Evolutionary conservation across 2,797 vertebrate genomes (phyloP).

Genomic region (Enteromius thamalakanensis): DNA sequence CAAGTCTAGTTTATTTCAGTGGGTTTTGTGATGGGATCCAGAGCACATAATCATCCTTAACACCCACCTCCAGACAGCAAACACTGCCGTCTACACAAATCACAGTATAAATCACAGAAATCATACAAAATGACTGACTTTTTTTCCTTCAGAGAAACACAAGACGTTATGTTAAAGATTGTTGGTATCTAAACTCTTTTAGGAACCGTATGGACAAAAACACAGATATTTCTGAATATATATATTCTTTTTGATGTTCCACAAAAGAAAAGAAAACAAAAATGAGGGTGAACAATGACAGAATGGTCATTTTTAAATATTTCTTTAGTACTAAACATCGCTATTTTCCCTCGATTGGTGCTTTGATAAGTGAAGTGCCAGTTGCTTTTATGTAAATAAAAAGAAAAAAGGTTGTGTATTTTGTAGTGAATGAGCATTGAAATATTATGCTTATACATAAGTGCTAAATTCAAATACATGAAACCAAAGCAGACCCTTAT

Average conservation of each 20-base stretch:
- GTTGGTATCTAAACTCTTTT: not conserved
- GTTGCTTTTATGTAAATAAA: not conserved
- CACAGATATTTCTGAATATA: not conserved
- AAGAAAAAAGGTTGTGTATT: not conserved
- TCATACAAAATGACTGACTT: not conserved
- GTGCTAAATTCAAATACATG: not conserved
- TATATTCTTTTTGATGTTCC: not conserved
- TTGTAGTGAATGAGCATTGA: not conserved
- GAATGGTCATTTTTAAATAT: not conserved
- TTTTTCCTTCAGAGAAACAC: not conserved
- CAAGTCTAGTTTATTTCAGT: conserved; percentile 16
- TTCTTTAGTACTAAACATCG: not conserved
- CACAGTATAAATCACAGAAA: not conserved
- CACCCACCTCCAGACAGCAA: not conserved
- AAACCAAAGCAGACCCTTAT: not conserved
- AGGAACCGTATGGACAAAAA: not conserved
- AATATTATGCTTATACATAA: not conserved
- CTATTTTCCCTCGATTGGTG: not conserved
- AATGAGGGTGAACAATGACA: not conserved
- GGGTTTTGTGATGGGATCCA: conserved; percentile 22
- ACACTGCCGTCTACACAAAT: not conserved
- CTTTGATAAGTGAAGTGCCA: not conserved
- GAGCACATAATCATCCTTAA: conserved; percentile 4
- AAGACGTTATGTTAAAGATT: not conserved
- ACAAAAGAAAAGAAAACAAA: not conserved